Base-by-base conservation (phyloP, 2,113 vertebrate species). In the Anhinga anhinga region DNA sequence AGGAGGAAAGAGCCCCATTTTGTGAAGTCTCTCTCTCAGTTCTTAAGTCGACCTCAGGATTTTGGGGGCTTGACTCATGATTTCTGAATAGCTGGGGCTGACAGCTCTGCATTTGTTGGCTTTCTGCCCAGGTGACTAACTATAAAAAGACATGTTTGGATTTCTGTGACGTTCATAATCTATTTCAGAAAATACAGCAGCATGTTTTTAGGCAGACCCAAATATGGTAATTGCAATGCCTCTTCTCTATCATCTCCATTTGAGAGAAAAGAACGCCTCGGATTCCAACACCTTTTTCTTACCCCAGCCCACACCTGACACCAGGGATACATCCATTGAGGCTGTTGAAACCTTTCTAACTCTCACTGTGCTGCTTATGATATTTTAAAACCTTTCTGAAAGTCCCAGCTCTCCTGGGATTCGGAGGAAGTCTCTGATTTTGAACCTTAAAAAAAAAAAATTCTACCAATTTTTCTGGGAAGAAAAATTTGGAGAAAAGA, bases 91-190 rank as follows among this genome's bases (percentile, higher is more conserved):
- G 82, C 90, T 69, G 49, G 61, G 61, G 32, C 88, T 82, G 82
- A 53, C 71, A 82, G 74, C 70, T 79, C 49, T 27, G 73, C 52
- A 3, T 38, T 56, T 2, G 1, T 34, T 94, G 83, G 84, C 90
- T 87, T 65, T 15, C 56, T 77, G 93, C 90, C 87, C 20, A 5
- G 25, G 47, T 72, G 71, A 58, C 18, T 87, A 47, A 63, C 92
- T 91, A 90, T 93, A 93, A 96, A 96, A 94, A 90, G 92, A 38
- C 84, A 66, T 94, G 96, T 95, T 97, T 94, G 62, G 82, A 82
- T 96, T 94, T 94, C 92, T 96, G 81, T 3, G 7, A 82, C 25
- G 15, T 85, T 95, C 78, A 77, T 94, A 22, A 45, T 65, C 90
- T 91, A 69, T 79, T 90, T 82, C 93, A 93, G 84, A 87, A 94